Evolutionary conservation across 2,113 vertebrate genomes (phyloP).

Genomic region (Phocoena sinus): DNA sequence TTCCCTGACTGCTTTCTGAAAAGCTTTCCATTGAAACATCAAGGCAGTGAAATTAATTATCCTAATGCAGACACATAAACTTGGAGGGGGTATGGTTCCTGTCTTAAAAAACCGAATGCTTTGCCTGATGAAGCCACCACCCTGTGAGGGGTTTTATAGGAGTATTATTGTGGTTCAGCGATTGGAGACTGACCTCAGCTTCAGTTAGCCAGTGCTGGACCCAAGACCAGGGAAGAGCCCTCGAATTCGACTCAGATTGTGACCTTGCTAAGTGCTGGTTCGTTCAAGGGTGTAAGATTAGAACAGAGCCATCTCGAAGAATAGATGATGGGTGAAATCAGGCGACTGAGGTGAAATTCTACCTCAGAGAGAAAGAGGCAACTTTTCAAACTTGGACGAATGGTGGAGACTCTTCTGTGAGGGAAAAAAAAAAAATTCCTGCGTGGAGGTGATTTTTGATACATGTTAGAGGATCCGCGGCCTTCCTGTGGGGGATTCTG

Average conservation of each 20-base stretch:
- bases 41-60: slow-evolving; percentile 57
- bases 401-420: slow-evolving; percentile 25
- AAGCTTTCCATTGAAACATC: slow-evolving; percentile 31
- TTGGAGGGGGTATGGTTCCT: not conserved
- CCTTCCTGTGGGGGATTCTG: slow-evolving; percentile 70
- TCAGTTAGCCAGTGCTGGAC: slow-evolving; percentile 21
- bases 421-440: slow-evolving; percentile 13
- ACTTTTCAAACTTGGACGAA: slow-evolving; percentile 47
- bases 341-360: not conserved
- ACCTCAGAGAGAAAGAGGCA: slow-evolving; percentile 8
- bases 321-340: not conserved
- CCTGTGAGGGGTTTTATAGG: slow-evolving; percentile 41
- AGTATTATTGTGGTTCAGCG: slow-evolving; percentile 48
- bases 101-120: slow-evolving; percentile 41
- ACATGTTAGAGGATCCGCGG: not conserved
- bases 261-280: not conserved
- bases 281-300: not conserved
- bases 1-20: not conserved
- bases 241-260: not conserved
- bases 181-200: slow-evolving; percentile 49
- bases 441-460: slow-evolving; percentile 28
- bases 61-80: not conserved
- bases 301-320: not conserved
- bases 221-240: not conserved
- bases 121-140: not conserved